These are phyloP conservation scores for Boulengeromyrus knoepffleri DNA, from an alignment of 2,113 vertebrate genomes.

Conservation along the genomic window DNA sequence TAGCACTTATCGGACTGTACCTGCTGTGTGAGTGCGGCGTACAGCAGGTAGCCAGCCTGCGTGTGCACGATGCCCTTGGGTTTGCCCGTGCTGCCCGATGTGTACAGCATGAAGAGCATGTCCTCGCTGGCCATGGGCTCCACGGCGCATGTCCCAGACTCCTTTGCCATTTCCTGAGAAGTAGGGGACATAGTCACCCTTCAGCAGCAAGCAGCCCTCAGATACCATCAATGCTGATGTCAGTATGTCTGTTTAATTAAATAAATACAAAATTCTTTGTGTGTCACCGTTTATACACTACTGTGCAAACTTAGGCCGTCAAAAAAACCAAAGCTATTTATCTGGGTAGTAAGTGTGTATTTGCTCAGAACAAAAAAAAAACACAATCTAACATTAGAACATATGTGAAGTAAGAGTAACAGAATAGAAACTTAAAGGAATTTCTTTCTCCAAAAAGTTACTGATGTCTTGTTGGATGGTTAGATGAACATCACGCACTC, in stretches of 20 bases:
- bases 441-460: neutral
- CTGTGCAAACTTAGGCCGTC: neutral
- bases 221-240: neutral
- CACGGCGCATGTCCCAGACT: constrained; percentile 57
- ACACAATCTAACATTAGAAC: neutral
- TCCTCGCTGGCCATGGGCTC: constrained; percentile 84
- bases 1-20: constrained; percentile 43
- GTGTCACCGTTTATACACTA: neutral
- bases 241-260: neutral
- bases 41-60: constrained; percentile 86
- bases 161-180: constrained; percentile 72
- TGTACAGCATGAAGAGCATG: constrained; percentile 79
- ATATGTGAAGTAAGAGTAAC: neutral
- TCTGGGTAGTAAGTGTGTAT: neutral
- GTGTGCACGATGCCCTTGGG: constrained; percentile 85
- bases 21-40: constrained; percentile 75
- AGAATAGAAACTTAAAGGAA: neutral
- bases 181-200: neutral
- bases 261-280: neutral
- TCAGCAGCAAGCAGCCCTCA: no score
- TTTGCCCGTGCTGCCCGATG: constrained; percentile 80
- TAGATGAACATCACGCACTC: neutral
- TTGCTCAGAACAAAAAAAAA: neutral
- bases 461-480: neutral
- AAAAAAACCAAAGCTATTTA: neutral